Conservation (phyloP, 2,113 vertebrate species). For the Cephalopholis sonnerati region DNA sequence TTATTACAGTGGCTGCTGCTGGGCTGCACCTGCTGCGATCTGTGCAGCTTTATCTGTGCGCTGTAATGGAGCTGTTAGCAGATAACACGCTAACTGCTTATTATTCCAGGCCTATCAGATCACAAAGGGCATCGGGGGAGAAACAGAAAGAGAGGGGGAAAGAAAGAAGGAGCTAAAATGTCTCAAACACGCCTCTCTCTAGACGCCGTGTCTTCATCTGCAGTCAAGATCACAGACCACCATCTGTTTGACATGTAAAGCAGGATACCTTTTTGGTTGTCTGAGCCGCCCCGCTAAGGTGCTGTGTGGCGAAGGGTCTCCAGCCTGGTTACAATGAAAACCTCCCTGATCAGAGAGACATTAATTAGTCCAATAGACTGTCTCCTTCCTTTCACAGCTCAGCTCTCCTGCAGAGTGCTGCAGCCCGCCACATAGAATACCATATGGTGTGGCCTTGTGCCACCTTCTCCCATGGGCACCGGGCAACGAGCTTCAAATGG, state of each 20-base stretch:
- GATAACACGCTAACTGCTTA: slow-evolving; percentile 76
- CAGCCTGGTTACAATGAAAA: slow-evolving; percentile 18
- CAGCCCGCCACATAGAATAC: slow-evolving; percentile 41
- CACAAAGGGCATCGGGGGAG: slow-evolving; percentile 53
- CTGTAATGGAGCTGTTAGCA: slow-evolving; percentile 68
- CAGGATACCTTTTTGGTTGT: background rate
- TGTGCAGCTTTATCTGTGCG: slow-evolving; percentile 55
- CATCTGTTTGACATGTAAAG: slow-evolving; percentile 39
- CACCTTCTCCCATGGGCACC: slow-evolving; percentile 39
- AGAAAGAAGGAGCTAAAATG: slow-evolving; percentile 2
- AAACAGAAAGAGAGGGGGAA: background rate
- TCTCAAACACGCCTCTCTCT: slow-evolving; percentile 31
- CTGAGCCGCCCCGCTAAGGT: slow-evolving; percentile 21
- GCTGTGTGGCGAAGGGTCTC: slow-evolving; percentile 20
- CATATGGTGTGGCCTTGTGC: slow-evolving; percentile 75
- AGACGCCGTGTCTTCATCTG: slow-evolving; percentile 42
- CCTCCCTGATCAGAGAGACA: slow-evolving; percentile 54
- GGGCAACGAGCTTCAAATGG: slow-evolving; percentile 54
- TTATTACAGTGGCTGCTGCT: slow-evolving; percentile 54
- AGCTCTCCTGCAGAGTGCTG: slow-evolving; percentile 34
- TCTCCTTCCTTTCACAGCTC: slow-evolving; percentile 38
- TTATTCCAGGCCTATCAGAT: slow-evolving; percentile 75
- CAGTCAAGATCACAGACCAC: slow-evolving; percentile 23
- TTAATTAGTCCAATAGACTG: slow-evolving; percentile 60
- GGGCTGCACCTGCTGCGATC: slow-evolving; percentile 70